These are phyloP conservation scores for Globia sparganii DNA, from an alignment of 2,888 invertebrate genomes.

Conservation along the genomic window DNA sequence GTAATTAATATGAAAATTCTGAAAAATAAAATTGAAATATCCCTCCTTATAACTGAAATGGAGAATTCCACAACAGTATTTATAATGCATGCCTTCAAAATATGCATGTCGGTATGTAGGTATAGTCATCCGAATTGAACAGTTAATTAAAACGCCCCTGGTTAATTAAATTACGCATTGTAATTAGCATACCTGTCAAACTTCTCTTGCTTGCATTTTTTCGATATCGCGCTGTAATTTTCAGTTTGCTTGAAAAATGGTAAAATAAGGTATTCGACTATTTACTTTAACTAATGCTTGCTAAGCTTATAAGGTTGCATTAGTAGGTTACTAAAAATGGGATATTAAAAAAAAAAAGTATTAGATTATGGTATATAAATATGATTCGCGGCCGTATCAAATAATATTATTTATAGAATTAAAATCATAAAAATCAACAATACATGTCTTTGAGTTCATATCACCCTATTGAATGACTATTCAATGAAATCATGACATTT, in stretches of 20 bases:
- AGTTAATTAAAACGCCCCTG: slow-evolving; percentile 56
- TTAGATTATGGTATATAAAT: too few species aligned
- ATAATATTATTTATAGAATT: too few species aligned
- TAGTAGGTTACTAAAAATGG: not conserved
- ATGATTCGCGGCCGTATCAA: too few species aligned
- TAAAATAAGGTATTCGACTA: not conserved
- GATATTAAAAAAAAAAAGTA: not conserved
- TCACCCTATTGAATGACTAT: too few species aligned
- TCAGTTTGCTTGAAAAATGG: slow-evolving; percentile 1
- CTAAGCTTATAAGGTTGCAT: not conserved
- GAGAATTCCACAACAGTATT: slow-evolving; percentile 18
- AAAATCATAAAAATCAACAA: too few species aligned
- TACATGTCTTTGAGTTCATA: too few species aligned
- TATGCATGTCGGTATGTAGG: slow-evolving; percentile 10
- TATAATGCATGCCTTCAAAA: slow-evolving; percentile 43
- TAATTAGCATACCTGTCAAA: slow-evolving; percentile 39
- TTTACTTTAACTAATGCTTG: not conserved
- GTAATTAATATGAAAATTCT: slow-evolving; percentile 8
- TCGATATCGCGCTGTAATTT: slow-evolving; percentile 9
- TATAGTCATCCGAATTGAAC: slow-evolving; percentile 29
- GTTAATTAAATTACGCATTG: slow-evolving; percentile 56
- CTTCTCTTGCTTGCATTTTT: slow-evolving; percentile 24
- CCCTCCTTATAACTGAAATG: slow-evolving; percentile 24
- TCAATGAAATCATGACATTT: not conserved
- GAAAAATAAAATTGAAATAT: slow-evolving; percentile 1